Base-by-base conservation (phyloP, 2,888 invertebrate species). In the Lasioglossum lativentre region DNA sequence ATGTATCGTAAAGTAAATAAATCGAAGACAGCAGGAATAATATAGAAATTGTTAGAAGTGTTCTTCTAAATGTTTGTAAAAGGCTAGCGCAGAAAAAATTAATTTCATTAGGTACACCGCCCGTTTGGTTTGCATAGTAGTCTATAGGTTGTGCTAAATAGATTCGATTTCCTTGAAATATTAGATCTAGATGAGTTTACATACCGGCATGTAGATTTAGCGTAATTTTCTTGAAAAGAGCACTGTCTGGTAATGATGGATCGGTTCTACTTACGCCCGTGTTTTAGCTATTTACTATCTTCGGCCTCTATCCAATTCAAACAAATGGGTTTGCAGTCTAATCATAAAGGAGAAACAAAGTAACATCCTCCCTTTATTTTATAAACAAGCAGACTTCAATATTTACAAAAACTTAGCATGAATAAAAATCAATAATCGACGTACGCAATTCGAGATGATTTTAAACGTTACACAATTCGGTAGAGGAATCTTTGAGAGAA, bases 191-290 rank as follows among this genome's bases (percentile, higher is more conserved):
- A 34, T 66, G 34, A 23, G 34, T 66, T 66, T 66, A 66, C 19
- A 16, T 8, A 66, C 19, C 10, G 16, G 8, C 66, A 10, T 66
- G 34, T 19, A 34, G 66, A 30, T 66, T 66, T 63, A 63, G 66
- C 4, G 19, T 66, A 66, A 66, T 34, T 34, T 66, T 66, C 19
- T 34, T 23, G 19, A 27, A 16, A 40, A 12, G 47, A 8, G 14
- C n/a, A 30, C 10, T 38, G 83, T 81, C 83, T 34, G 76, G 56
- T 14, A n/a, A 73, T 56, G 42, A 34, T 19, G 16, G 56, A 63
- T 42, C 19, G 52, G 30, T 76, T 82, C 76, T 47, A 83, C 83
- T 83, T 38, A 6, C 19, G 27, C 14, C 40, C 19, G 6, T 8
- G 19, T 16, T 30, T 66, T 66, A 8, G 19, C 30, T 34, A n/a